These are phyloP conservation scores for Hybos culiciformis DNA, from an alignment of 2,888 invertebrate species.

Conservation along the genomic window DNA sequence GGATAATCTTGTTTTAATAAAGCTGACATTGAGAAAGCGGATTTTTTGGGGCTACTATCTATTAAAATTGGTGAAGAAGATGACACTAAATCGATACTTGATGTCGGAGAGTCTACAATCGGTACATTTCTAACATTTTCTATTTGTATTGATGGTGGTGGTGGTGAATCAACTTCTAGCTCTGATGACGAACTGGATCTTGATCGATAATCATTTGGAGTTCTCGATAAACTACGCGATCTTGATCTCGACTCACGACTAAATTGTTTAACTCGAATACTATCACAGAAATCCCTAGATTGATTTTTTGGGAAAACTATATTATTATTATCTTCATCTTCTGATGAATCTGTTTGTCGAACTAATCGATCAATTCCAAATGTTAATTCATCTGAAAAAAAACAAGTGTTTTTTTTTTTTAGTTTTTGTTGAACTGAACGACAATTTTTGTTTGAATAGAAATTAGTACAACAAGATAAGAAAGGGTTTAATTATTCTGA, in stretches of 20 bases:
- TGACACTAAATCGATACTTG: conserved; percentile 31
- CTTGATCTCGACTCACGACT: conserved; percentile 28
- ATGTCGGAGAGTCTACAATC: conserved; percentile 19
- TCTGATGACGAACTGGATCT: conserved; percentile 48
- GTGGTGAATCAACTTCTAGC: conserved; percentile 63
- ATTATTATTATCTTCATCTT: conserved; percentile 44
- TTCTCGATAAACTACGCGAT: conserved; percentile 28
- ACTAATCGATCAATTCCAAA: conserved; percentile 74
- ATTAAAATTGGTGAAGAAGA: too few relatives aligned
- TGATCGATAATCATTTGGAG: conserved; percentile 19
- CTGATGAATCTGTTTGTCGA: conserved; percentile 42
- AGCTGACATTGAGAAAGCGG: conserved; percentile 73
- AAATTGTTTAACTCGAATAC: conserved; percentile 21
- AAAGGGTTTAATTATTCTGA: conserved; percentile 13
- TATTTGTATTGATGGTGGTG: conserved; percentile 36
- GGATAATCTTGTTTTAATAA: conserved; percentile 65
- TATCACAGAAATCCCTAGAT: conserved; percentile 23
- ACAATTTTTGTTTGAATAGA: too few relatives aligned
- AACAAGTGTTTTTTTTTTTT: too few relatives aligned
- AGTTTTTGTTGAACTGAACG: too few relatives aligned
- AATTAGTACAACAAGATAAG: conserved; percentile 2
- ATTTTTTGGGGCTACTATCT: conserved; percentile 44
- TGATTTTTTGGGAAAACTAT: conserved; percentile 30
- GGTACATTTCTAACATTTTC: conserved; percentile 32
- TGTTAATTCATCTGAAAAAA: conserved; percentile 62